Percentiles rank a stretch among this genome's conserved stretches.
phyloP scores from a whole-genome alignment of 2,113 vertebrate species.

The Apeltes quadracus region DNA sequence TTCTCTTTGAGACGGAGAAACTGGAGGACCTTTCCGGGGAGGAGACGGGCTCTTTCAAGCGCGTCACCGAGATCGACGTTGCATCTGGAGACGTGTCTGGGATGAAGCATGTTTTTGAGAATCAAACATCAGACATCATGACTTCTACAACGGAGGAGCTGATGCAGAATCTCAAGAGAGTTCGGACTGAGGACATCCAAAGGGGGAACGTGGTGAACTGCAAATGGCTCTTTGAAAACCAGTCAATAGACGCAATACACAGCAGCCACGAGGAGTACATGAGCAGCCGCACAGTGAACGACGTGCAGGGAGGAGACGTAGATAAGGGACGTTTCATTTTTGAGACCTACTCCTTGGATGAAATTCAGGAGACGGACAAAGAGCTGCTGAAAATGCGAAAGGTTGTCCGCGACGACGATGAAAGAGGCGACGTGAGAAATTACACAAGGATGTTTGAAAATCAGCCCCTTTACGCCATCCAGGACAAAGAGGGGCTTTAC shows the following conservation, averaged over 20 bases:
- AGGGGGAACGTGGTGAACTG: slow-evolving; percentile 87
- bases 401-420: slow-evolving; percentile 78
- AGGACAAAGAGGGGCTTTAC: slow-evolving; percentile 88
- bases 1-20: slow-evolving; percentile 91
- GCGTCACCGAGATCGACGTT: slow-evolving; percentile 85
- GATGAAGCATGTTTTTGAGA: slow-evolving; percentile 91
- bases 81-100: slow-evolving; percentile 88
- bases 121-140: slow-evolving; percentile 85
- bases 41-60: slow-evolving; percentile 80
- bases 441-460: slow-evolving; percentile 93
- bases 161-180: slow-evolving; percentile 83
- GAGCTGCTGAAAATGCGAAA: slow-evolving; percentile 72
- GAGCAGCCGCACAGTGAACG: slow-evolving; percentile 80
- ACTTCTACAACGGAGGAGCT: slow-evolving; percentile 85
- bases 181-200: slow-evolving; percentile 87
- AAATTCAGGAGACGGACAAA: slow-evolving; percentile 82
- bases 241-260: slow-evolving; percentile 83
- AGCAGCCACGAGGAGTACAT: slow-evolving; percentile 73
- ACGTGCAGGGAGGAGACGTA: slow-evolving; percentile 89
- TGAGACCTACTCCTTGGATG: slow-evolving; percentile 88
- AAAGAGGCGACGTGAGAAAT: slow-evolving; percentile 87
- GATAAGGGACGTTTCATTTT: slow-evolving; percentile 88
- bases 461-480: slow-evolving; percentile 90
- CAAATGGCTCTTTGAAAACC: slow-evolving; percentile 91
- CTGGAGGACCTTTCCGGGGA: slow-evolving; percentile 84